Percentiles rank a stretch among this genome's conserved stretches.
phyloP scores from a whole-genome alignment of 2,113 vertebrate species.

The Chaetura pelagica region DNA sequence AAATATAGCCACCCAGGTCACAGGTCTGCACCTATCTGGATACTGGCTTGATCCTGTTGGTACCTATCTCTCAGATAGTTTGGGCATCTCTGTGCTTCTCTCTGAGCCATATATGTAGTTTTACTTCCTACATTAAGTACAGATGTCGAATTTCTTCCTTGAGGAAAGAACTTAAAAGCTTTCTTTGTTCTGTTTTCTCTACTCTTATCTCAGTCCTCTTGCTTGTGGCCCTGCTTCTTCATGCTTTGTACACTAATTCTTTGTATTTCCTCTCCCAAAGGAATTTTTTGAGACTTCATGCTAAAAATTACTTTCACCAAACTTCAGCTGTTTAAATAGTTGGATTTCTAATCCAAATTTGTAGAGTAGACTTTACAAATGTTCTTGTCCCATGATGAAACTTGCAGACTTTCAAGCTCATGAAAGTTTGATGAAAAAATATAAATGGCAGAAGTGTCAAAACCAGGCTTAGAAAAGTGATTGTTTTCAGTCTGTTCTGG shows the following conservation, averaged over 20 bases:
- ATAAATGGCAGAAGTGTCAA: not conserved
- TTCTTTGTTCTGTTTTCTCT: not conserved
- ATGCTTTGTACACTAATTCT: not conserved
- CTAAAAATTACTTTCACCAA: not conserved
- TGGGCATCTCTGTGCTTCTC: not conserved
- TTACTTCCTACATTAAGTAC: not conserved
- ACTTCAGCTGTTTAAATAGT: not conserved
- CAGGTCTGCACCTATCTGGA: not conserved
- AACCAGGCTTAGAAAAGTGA: not conserved
- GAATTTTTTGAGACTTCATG: not conserved
- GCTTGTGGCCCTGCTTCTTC: fast-evolving
- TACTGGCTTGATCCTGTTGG: not conserved
- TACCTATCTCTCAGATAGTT: not conserved
- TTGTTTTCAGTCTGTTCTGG: not conserved
- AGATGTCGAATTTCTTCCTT: not conserved
- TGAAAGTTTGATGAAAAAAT: not conserved
- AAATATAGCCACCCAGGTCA: not conserved
- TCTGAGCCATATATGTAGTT: not conserved
- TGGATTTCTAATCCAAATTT: not conserved
- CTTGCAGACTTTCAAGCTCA: not conserved
- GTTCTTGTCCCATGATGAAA: not conserved
- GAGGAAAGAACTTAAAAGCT: not conserved
- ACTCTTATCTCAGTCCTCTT: not conserved
- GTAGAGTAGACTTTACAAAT: not conserved
- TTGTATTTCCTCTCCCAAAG: not conserved